Conservation (phyloP, 2,797 vertebrate species). For the Manis javanica region DNA sequence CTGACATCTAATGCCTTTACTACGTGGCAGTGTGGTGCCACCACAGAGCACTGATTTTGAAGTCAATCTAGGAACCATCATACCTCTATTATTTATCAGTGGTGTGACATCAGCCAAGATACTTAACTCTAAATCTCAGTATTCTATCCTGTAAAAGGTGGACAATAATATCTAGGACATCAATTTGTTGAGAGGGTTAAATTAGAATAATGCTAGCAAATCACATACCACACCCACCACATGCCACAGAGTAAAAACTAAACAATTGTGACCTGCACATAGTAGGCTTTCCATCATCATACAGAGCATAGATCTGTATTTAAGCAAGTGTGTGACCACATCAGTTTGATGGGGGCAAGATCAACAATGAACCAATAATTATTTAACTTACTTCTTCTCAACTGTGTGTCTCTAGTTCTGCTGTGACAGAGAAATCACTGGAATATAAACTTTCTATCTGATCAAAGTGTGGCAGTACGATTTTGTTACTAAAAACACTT, state of each 20-base stretch:
- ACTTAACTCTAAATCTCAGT: background rate
- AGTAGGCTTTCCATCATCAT: background rate
- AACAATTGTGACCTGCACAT: background rate
- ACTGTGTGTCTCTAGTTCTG: background rate
- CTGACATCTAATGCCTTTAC: background rate
- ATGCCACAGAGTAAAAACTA: background rate
- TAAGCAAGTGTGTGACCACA: background rate
- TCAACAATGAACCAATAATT: background rate
- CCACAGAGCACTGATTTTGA: background rate
- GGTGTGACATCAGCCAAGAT: background rate
- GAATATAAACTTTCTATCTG: background rate
- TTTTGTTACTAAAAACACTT: background rate
- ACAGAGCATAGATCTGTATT: constrained; percentile 4
- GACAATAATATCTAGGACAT: background rate
- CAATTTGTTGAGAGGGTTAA: background rate
- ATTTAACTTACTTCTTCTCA: background rate
- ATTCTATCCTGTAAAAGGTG: background rate
- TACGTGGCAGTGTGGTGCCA: background rate
- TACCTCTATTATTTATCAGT: background rate
- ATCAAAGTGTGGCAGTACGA: background rate
- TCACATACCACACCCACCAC: background rate
- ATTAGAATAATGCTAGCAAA: background rate
- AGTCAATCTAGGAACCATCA: background rate
- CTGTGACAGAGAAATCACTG: background rate
- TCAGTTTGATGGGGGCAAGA: background rate